Conservation (phyloP, 2,113 vertebrate species). For the Nansenia antarctica region DNA sequence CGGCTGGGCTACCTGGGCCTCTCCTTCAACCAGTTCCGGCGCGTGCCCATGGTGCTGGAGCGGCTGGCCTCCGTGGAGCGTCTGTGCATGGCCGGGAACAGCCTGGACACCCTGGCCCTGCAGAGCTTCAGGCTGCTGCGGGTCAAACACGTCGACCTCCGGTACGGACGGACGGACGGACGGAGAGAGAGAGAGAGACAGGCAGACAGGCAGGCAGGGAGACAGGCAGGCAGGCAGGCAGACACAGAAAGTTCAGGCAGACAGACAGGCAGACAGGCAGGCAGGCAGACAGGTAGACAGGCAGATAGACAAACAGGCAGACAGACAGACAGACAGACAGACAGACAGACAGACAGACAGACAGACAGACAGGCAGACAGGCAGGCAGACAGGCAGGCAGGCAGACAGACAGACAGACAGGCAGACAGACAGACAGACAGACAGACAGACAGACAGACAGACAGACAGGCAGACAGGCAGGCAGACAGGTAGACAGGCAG, state of each 20-base stretch:
- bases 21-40: conserved; percentile 93
- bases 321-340: not conserved
- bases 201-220: not conserved
- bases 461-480: too few relatives aligned
- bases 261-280: not conserved
- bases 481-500: too few relatives aligned
- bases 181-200: not conserved
- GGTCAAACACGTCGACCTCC: conserved; percentile 91
- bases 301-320: too few relatives aligned
- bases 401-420: too few relatives aligned
- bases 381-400: too few relatives aligned
- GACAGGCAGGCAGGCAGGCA: not conserved
- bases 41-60: conserved; percentile 89
- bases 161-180: conserved; percentile 67
- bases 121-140: conserved; percentile 86
- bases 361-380: too few relatives aligned
- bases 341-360: not conserved
- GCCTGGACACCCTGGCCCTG: conserved; percentile 80
- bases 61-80: conserved; percentile 88
- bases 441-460: too few relatives aligned
- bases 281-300: too few relatives aligned
- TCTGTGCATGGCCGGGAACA: conserved; percentile 96
- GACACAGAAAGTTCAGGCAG: too few relatives aligned
- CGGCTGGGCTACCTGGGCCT: conserved; percentile 90
- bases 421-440: too few relatives aligned